phyloP scores from a whole-genome alignment of 2,797 vertebrate genomes.

The Ibycter americanus region DNA sequence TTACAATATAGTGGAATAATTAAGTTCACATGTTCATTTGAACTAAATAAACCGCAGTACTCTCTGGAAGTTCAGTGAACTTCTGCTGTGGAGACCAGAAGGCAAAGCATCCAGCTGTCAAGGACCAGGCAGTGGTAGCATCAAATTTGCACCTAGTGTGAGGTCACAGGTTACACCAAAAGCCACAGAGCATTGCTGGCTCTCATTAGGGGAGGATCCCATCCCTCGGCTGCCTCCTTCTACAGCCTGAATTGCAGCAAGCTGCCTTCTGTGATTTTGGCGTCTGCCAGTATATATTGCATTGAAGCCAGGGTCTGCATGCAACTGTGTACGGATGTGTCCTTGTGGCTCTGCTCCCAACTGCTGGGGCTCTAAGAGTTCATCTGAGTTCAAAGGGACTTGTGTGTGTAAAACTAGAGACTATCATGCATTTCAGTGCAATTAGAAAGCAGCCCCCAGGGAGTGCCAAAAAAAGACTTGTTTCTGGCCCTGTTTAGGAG shows the following conservation, averaged over 20 bases:
- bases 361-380: neutral
- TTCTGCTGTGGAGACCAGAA: neutral
- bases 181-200: neutral
- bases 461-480: neutral
- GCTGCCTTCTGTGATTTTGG: neutral
- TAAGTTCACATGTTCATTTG: neutral
- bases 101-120: neutral
- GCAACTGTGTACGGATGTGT: fast-evolving
- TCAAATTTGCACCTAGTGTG: neutral
- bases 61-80: neutral
- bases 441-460: neutral
- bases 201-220: neutral
- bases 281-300: neutral
- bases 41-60: neutral
- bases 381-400: neutral
- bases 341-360: neutral
- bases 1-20: neutral
- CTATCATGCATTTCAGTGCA: neutral
- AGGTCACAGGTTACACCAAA: neutral
- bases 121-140: neutral
- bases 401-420: neutral
- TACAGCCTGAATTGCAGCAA: neutral
- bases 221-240: neutral
- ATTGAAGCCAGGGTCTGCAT: fast-evolving
- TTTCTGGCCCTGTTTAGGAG: neutral